Evolutionary conservation across 2,113 vertebrate genomes (phyloP).

Genomic region (Chaetodon auriga): DNA sequence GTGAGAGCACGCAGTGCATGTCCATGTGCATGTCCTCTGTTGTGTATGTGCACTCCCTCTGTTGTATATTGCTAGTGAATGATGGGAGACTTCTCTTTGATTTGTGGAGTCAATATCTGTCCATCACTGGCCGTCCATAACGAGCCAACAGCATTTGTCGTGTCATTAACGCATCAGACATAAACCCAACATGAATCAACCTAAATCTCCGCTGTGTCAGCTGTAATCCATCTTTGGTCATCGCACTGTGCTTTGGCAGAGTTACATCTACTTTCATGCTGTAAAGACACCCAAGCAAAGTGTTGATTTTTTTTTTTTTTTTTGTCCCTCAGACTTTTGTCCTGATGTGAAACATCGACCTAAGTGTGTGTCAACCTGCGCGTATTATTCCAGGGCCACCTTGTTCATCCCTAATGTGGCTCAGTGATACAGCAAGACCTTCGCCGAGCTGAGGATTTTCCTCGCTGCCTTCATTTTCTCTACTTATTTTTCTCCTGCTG

Average conservation of each 20-base stretch:
- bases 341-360: constrained; percentile 26
- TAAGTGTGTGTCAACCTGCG: constrained; percentile 20
- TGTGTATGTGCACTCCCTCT: neutral
- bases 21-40: neutral
- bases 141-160: constrained; percentile 22
- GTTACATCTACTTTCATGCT: neutral
- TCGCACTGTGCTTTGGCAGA: neutral
- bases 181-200: constrained; percentile 19
- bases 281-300: neutral
- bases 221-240: constrained; percentile 14
- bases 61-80: neutral
- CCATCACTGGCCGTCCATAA: constrained; percentile 23
- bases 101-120: constrained; percentile 41
- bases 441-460: constrained; percentile 4
- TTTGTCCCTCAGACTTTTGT: neutral
- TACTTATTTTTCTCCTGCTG: constrained; percentile 39
- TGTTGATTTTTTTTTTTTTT: constrained; percentile 20
- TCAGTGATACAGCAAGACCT: constrained; percentile 33
- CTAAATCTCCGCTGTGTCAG: constrained; percentile 21
- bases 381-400: constrained; percentile 22
- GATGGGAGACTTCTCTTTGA: constrained; percentile 27
- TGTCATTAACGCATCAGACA: constrained; percentile 47
- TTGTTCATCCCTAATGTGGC: constrained; percentile 38
- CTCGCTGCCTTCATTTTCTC: constrained; percentile 37
- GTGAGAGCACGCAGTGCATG: neutral